phyloP scores from a whole-genome alignment of 1,140 invertebrate genomes.

The Popillia japonica region DNA sequence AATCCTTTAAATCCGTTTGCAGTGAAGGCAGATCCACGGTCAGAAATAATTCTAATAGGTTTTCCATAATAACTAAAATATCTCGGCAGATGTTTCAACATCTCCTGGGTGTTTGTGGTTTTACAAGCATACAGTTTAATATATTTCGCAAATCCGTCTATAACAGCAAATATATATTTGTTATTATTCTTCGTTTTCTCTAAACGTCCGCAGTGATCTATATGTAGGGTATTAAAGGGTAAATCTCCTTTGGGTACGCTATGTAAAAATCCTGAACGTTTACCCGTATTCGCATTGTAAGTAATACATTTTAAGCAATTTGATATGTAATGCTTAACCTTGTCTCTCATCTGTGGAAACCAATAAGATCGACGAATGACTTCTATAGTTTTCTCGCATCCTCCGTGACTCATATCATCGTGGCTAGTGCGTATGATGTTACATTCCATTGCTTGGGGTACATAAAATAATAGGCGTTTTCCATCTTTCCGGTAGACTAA shows the following conservation, averaged over 20 bases:
- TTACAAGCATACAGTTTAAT: conserved; percentile 45
- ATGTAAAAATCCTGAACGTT: conserved; percentile 49
- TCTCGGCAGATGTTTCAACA: conserved; percentile 40
- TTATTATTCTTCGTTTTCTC: conserved; percentile 38
- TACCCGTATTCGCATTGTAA: conserved; percentile 49
- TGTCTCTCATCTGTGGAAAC: conserved; percentile 53
- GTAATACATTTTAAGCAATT: conserved; percentile 54
- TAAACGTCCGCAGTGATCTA: conserved; percentile 54
- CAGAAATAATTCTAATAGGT: conserved; percentile 44
- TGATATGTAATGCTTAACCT: conserved; percentile 44
- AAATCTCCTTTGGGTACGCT: conserved; percentile 49
- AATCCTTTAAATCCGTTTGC: conserved; percentile 41
- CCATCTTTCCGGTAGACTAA: conserved; percentile 38
- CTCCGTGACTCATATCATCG: conserved; percentile 51
- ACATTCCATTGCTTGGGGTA: conserved; percentile 49
- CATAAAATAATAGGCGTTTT: conserved; percentile 48
- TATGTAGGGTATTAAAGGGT: conserved; percentile 53
- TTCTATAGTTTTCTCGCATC: conserved; percentile 49
- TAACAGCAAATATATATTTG: conserved; percentile 48
- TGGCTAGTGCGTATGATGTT: conserved; percentile 48
- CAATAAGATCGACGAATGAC: conserved; percentile 48
- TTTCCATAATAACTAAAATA: conserved; percentile 45
- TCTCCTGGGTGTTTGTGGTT: conserved; percentile 39
- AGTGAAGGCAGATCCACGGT: conserved; percentile 46
- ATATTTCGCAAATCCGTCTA: conserved; percentile 52